Conservation (phyloP, 2,797 vertebrate genomes). For the Austrolebias charrua region DNA sequence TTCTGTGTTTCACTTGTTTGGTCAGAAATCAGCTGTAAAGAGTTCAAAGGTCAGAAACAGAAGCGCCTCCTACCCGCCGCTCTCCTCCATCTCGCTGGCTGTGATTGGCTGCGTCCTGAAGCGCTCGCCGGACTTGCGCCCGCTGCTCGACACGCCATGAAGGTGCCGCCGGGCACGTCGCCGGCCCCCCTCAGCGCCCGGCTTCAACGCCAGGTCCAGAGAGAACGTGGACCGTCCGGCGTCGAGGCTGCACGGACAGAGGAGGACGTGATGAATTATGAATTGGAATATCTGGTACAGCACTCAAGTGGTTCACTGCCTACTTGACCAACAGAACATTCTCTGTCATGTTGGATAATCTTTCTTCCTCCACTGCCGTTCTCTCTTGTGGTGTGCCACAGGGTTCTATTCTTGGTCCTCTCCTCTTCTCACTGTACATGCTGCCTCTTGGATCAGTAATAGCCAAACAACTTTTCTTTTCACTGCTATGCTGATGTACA, state of each 20-base stretch:
- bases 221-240: constrained; percentile 52
- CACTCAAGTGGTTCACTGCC: too few relatives aligned
- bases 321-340: too few relatives aligned
- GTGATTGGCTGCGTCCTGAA: constrained; percentile 84
- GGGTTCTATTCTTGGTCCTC: too few relatives aligned
- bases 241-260: constrained; percentile 48
- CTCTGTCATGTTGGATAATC: too few relatives aligned
- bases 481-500: too few relatives aligned
- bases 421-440: too few relatives aligned
- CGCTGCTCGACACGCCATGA: constrained; percentile 43
- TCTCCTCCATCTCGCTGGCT: constrained; percentile 79
- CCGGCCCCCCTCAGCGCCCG: constrained; percentile 60
- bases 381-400: too few relatives aligned
- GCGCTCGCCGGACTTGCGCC: constrained; percentile 76
- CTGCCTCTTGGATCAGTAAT: too few relatives aligned
- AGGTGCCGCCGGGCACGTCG: constrained; percentile 74
- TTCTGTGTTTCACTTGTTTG: background rate
- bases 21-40: too few relatives aligned
- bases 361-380: too few relatives aligned
- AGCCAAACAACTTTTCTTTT: too few relatives aligned
- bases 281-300: too few relatives aligned
- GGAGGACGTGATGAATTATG: constrained; percentile 26
- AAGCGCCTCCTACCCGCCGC: constrained; percentile 67
- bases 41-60: constrained; percentile 18
- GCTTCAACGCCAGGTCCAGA: constrained; percentile 68